phyloP scores from a whole-genome alignment of 2,113 vertebrate genomes.

The Murina feae region DNA sequence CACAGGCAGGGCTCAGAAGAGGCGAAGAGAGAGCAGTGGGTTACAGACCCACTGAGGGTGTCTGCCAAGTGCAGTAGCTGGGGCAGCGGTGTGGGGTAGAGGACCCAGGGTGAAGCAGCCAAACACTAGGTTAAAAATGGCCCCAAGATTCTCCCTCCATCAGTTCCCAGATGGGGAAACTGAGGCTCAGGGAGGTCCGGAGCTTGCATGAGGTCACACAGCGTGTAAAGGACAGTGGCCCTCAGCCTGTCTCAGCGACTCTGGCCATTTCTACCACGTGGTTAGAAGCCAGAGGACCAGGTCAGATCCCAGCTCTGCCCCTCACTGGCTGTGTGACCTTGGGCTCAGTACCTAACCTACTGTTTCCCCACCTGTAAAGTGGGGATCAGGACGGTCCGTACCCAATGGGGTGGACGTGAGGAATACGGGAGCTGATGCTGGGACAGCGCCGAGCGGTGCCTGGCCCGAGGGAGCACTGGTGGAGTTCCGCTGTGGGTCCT shows the following conservation, averaged over 20 bases:
- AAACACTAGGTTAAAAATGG: not conserved
- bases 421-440: accelerated
- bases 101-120: accelerated
- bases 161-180: not conserved
- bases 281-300: not conserved
- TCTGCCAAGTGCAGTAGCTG: not conserved
- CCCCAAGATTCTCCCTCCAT: not conserved
- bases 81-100: not conserved
- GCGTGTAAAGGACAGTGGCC: not conserved
- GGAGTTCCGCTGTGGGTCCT: accelerated
- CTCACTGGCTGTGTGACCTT: not conserved
- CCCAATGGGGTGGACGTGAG: accelerated
- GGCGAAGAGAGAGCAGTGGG: accelerated
- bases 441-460: not conserved
- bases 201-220: not conserved
- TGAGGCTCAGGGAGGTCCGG: not conserved
- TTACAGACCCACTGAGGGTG: not conserved
- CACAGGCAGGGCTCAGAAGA: not conserved
- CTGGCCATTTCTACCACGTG: not conserved
- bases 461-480: accelerated
- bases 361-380: not conserved
- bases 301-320: not conserved
- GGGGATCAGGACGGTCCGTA: accelerated
- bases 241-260: too few relatives aligned
- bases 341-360: not conserved